Evolutionary conservation across 2,888 invertebrate genomes (phyloP), one percentile per base, ranked within the genome.

Genomic region (Rhorus exstirpatorius): DNA sequence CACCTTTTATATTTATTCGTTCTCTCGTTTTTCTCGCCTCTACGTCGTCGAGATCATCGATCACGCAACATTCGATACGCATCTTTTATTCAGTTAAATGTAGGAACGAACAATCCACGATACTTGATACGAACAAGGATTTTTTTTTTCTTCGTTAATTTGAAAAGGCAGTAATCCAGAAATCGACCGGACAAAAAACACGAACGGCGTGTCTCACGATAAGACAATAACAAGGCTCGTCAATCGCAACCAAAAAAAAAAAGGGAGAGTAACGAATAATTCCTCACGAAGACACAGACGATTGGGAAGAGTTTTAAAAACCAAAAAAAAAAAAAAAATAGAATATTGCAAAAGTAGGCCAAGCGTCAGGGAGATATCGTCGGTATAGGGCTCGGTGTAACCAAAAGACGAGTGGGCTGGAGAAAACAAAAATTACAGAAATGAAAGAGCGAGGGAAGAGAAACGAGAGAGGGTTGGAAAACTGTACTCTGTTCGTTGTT

Each of bases 381-480:
- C 31, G 53, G 71, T 31, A 58, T 68, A 72, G 76, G 67, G 60
- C 38, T 60, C 19, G 63, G 31, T 19, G 60, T 65, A 63, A 49
- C 70, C 51, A 24, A 35, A 21, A 71, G 60, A 51, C 65, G 8
- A 61, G 68, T 61, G 55, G 61, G 41, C 78, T 38, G 14, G 72
- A 61, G 10, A 49, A 65, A 67, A 67, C 65, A 49, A 46, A 26
- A 63, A n/a, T 6, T 17, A 44, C 26, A 58, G 65, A 75, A 58
- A 49, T 14, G 17, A 12, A n/a, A 35, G 35, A 53, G 19, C 26
- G 61, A 21, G 21, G 14, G 35, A 79, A 83, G 46, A 83, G 46
- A 58, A 79, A 75, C 53, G 65, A 71, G 75, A 44, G 71, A 24
- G 74, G n/a, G n/a, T n/a, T 70, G 79, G 79, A 79, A 76, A 83